Base-by-base conservation (phyloP, 2,113 vertebrate species). In the Syrmaticus mikado region DNA sequence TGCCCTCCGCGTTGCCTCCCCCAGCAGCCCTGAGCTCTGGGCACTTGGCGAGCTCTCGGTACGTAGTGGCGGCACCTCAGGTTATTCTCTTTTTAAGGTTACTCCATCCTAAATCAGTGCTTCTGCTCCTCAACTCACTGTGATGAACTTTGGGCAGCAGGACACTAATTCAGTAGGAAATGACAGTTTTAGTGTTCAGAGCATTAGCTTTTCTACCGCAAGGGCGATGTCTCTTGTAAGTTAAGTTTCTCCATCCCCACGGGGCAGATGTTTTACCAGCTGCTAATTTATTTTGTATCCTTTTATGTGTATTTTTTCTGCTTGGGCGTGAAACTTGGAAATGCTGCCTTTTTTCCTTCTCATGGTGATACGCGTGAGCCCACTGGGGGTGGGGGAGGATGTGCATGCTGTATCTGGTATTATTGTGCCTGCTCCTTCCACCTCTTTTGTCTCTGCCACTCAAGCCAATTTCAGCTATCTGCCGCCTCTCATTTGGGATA, bases 401-500 rank as follows among this genome's bases (percentile, higher is more conserved):
- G 79, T 40, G 46, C 38, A 55, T 38, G 8, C 60, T 85, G 45
- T 80, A 87, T 89, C 65, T 88, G 61, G 76, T 90, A 61, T 97
- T 95, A 92, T 93, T 89, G 65, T 96, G 73, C 81, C 89, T 95
- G 62, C 78, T 82, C 91, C 87, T 91, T 92, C 71, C 57, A 94
- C 86, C 83, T 96, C 93, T 94, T 96, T 95, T 93, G 90, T 97
- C 93, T 97, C 97, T 96, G 96, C 96, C 95, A 97, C 93, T 97
- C 97, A 97, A 97, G 82, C 92, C 95, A 89, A 94, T 97, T 96
- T 92, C 96, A 96, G 95, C 94, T 95, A 73, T 96, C 94, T 79
- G 30, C 95, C 60, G 25, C 90, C 97, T 97, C 97, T 97, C 97
- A 93, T 97, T 97, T 96, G 93, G 96, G 92, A 97, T 97, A 97